Base-by-base conservation (phyloP, 1,140 invertebrate species). In the Akabosia matsudoensis region DNA sequence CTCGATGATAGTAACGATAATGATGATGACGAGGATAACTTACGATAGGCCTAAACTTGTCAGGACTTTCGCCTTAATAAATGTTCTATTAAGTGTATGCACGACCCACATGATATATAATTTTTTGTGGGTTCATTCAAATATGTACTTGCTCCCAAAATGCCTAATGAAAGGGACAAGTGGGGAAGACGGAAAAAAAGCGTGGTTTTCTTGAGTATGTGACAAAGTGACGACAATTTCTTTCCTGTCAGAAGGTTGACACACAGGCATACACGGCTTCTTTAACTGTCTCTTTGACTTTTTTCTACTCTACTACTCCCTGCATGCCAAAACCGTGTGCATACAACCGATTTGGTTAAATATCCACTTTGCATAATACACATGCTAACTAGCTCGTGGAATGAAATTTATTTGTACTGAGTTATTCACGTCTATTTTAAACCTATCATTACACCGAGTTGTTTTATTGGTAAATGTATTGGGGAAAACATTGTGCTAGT, bases 191-290 rank as follows among this genome's bases (percentile, higher is more conserved):
- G 31, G 61, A 30, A n/a, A 31, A 67, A 67, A 67, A 2, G 26
- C 61, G 61, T 67, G 61, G 26, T 22, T n/a, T n/a, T 67, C 61
- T 2, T 30, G 10, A 30, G 61, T 67, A 31, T 30, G 61, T 67
- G 61, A 67, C 61, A 67, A 67, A 67, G 61, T 67, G 61, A 31
- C 2, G 61, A 67, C 61, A 67, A 67, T 67, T 67, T 67, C 61
- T 67, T 67, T 67, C 26, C 61, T 67, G 61, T 67, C 61, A 67
- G 26, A 24, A 30, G 31, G 26, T 67, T 67, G 61, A 67, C 61
- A 67, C 54, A 61, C 30, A 22, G 28, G 61, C 22, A 67, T 67
- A 67, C 13, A 67, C 28, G 61, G 7, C 61, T 31, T 67, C 22
- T 67, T 67, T 30, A 67, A 67, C 10, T 56, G 54, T 10, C 54